Conservation (phyloP, 2,113 vertebrate species). For the Lycaon pictus region DNA sequence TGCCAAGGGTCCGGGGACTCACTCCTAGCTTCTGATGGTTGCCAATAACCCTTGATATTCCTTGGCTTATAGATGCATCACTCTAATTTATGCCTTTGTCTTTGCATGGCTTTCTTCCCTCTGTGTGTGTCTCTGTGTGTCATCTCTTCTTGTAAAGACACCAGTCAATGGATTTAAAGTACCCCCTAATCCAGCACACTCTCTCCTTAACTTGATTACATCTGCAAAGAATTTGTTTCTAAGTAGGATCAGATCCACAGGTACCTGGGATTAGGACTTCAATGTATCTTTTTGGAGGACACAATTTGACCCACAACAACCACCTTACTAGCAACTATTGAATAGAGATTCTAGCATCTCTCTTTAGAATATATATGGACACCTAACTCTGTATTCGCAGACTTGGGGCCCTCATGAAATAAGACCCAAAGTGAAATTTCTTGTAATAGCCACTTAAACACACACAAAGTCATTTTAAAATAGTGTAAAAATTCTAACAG, state of each 20-base stretch:
- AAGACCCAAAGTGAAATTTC: background rate
- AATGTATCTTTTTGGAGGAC: background rate
- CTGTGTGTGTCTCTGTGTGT: background rate
- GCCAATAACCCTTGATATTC: background rate
- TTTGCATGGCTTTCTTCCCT: background rate
- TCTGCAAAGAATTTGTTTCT: background rate
- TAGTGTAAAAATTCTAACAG: slow-evolving; percentile 16
- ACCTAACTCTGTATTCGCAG: background rate
- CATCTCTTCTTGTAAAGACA: background rate
- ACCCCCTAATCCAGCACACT: background rate
- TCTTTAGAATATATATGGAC: background rate
- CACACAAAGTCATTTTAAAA: slow-evolving; percentile 18
- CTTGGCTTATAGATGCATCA: background rate
- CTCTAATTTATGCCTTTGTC: background rate
- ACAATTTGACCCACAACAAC: background rate
- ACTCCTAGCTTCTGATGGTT: background rate
- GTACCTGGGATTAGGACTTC: background rate
- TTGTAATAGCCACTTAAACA: background rate
- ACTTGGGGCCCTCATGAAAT: background rate
- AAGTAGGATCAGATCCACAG: background rate
- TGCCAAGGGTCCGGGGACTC: slow-evolving; percentile 93
- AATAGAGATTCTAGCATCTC: background rate
- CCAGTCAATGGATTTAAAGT: background rate
- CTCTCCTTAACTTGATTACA: background rate
- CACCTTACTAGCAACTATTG: background rate